Evolutionary conservation across 2,888 invertebrate species (phyloP), one percentile per base, ranked within the genome.

Genomic region (Acleris cristana): DNA sequence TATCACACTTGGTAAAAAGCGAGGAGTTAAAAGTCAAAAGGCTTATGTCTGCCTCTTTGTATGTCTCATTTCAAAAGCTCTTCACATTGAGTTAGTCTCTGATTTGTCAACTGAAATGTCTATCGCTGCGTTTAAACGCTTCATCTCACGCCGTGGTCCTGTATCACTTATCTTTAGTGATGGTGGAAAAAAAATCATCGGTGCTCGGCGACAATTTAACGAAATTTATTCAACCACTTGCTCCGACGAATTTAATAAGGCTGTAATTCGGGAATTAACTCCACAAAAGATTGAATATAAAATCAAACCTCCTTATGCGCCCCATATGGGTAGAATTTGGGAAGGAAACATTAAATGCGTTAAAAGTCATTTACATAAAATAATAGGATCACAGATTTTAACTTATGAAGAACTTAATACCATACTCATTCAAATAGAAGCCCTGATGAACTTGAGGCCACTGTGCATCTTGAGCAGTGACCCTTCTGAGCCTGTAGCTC

Each of bases 341-440:
- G 60, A 60, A 60, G 48, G 51, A 2, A 52, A 52, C 4, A 16
- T 60, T 19, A 60, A 60, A 34, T 60, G 18, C n/a, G 51, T 60
- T 51, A 60, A 60, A 19, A 40, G 19, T 16, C 51, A 59, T 49
- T 49, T 59, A n/a, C 8, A 59, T 18, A 48, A 51, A 51, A 19
- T 21, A n/a, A 51, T 60, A 8, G 60, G 60, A 10, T 30, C 48
- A 6, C 62, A 62, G 19, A 26, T 54, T 2, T 30, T 54, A 30
- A 7, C 23, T 30, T n/a, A 21, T 21, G 21, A 21, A 2, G 21
- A 21, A 21, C 21, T 21, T 21, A 21, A 21, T 21, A 21, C 21
- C 21, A n/a, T 53, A 16, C 53, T 26, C 21, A 3, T 18, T 55
- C 34, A 55, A 26, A 49, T 49, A 10, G 40, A 40, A 40, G 40